A percentile compares a stretch with the other conserved stretches of the same genome.
Evolutionary conservation across 2,113 vertebrate species (phyloP).

Genomic region (Corythaixoides concolor): DNA sequence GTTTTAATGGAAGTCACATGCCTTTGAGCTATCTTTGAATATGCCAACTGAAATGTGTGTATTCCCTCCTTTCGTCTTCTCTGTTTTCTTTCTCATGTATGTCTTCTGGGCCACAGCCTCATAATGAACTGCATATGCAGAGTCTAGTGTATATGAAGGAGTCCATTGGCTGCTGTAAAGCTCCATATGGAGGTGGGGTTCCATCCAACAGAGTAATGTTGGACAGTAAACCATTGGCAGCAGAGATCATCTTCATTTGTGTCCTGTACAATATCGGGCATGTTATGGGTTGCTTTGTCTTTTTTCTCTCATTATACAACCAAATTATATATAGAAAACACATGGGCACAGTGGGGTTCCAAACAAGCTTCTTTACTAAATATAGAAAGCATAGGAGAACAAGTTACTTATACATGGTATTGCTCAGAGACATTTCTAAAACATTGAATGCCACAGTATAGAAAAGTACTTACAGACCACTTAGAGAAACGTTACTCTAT

Average conservation of each 20-base stretch:
- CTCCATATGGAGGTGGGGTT: neutral
- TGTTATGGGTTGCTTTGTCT: conserved; percentile 32
- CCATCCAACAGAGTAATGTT: neutral
- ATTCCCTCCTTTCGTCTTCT: neutral
- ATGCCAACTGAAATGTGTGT: neutral
- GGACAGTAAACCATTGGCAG: neutral
- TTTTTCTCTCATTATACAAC: conserved; percentile 29
- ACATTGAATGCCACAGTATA: neutral
- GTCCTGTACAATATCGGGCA: neutral
- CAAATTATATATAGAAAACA: conserved; percentile 52
- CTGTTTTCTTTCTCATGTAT: neutral
- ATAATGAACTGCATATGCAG: conserved; percentile 9
- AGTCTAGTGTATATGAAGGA: neutral
- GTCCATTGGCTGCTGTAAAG: neutral
- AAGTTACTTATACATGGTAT: conserved; percentile 8
- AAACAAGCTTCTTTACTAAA: conserved; percentile 45
- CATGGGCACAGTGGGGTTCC: conserved; percentile 41
- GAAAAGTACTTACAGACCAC: neutral
- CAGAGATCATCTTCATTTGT: conserved; percentile 13
- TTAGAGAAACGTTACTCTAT: neutral
- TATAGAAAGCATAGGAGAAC: conserved; percentile 31
- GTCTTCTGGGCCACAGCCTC: neutral
- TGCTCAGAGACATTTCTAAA: neutral
- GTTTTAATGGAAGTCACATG: neutral
- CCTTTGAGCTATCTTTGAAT: neutral